Evolutionary conservation across 2,113 vertebrate genomes (phyloP).

Genomic region (Genyomyrus donnyi): DNA sequence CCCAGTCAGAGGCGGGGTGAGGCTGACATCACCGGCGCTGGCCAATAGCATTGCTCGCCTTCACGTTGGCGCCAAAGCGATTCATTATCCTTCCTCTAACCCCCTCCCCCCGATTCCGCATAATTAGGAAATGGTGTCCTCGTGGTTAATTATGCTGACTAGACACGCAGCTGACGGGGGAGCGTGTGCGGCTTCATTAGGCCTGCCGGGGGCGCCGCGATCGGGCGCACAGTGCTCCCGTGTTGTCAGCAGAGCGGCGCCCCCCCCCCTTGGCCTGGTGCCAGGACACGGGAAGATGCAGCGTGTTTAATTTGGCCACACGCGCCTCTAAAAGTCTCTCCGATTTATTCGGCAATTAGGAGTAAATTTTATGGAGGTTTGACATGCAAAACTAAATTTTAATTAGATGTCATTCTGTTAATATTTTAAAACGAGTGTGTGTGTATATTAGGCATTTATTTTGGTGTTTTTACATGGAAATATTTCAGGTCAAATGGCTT

Average conservation of each 20-base stretch:
- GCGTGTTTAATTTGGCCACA: conserved; percentile 26
- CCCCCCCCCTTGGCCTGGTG: conserved; percentile 48
- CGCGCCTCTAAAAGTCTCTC: neutral
- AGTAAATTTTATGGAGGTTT: conserved; percentile 9
- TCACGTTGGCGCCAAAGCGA: neutral
- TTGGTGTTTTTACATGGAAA: neutral
- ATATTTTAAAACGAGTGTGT: conserved; percentile 11
- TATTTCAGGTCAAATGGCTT: conserved; percentile 6
- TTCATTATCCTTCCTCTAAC: neutral
- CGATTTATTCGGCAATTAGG: conserved; percentile 9
- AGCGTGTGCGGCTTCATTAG: conserved; percentile 56
- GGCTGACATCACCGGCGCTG: neutral
- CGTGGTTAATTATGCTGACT: conserved; percentile 51
- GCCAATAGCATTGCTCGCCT: conserved; percentile 16
- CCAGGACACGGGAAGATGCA: conserved; percentile 50
- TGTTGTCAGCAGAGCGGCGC: conserved; percentile 64
- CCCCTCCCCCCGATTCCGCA: neutral
- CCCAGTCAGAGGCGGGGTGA: neutral
- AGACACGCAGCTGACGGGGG: conserved; percentile 59
- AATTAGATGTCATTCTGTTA: neutral
- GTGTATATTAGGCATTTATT: conserved; percentile 2
- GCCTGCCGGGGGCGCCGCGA: conserved; percentile 56
- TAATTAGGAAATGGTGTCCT: conserved; percentile 33
- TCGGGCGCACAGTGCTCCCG: conserved; percentile 63
- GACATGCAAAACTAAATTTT: conserved; percentile 6